phyloP scores from a whole-genome alignment of 2,797 vertebrate genomes.

The Pelochelys cantorii region DNA sequence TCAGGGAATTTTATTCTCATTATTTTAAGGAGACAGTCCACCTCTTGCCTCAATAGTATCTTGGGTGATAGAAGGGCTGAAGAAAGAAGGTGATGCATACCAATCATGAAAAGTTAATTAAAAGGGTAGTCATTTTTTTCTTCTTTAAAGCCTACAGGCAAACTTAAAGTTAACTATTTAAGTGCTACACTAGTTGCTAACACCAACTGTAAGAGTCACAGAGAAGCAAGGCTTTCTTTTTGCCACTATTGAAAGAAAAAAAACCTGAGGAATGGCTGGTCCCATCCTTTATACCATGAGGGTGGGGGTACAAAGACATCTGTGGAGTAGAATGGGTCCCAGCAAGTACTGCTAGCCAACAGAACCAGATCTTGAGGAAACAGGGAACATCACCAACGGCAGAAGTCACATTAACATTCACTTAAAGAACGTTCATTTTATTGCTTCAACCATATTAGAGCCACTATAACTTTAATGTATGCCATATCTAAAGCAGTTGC shows the following conservation, averaged over 20 bases:
- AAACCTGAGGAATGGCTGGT: neutral
- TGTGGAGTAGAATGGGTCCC: neutral
- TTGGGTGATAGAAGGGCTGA: neutral
- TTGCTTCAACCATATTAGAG: neutral
- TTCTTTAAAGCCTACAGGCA: neutral
- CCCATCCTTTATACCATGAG: neutral
- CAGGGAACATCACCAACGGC: neutral
- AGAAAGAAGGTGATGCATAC: neutral
- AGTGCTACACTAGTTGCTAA: neutral
- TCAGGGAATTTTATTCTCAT: neutral
- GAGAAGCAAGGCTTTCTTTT: neutral
- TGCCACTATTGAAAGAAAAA: neutral
- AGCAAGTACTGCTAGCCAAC: neutral
- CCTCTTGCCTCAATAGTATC: neutral
- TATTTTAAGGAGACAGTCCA: neutral
- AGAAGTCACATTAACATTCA: neutral
- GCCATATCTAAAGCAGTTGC: neutral
- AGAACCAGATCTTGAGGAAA: neutral
- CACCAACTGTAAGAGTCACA: neutral
- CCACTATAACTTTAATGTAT: neutral
- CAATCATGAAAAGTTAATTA: neutral
- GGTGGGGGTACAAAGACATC: neutral
- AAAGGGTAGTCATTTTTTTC: neutral
- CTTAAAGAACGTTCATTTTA: neutral
- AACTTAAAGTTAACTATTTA: neutral